Evolutionary conservation across 2,888 invertebrate genomes (phyloP), one percentile per base, ranked within the genome.

Genomic region (Tryphoninae sp.): DNA sequence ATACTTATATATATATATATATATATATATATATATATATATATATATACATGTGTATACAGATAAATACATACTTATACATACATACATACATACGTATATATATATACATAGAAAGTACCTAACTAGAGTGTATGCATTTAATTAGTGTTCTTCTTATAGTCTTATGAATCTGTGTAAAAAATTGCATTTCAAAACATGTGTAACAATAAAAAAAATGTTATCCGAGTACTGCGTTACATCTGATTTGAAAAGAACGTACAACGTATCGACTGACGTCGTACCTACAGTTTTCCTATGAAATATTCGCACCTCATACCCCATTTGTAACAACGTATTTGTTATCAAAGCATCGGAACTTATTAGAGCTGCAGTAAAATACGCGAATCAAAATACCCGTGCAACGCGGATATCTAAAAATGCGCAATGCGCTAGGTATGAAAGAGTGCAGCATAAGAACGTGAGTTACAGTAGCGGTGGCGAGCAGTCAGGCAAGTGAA

Each of bases 331-430:
- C 65, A 78, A 81, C 78, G 74, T 74, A 53, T 51, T 16, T 64
- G 84, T 64, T 68, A 80, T 73, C 77, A 80, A 62, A 53, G 71
- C 74, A 71, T 77, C 26, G 58, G 73, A 84, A 33, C 40, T 62
- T 69, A 61, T 82, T 84, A 55, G 80, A 69, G 82, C 13, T 84
- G 86, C 81, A 84, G 78, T 69, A 84, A 86, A 86, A 87, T 84
- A 81, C 83, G 80, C 84, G 87, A 87, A 89, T 88, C 86, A 86
- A 88, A 88, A 87, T 82, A 72, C 78, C 77, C 77, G 59, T 19
- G 53, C 8, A 80, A 69, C 76, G 69, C 49, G 22, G 77, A 49
- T 49, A 67, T 26, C 49, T 64, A 69, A 62, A 26, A 58, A 59
- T 64, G 65, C 23, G 55, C 62, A 61, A 23, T 33, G 45, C 59